Evolutionary conservation across 1,140 invertebrate genomes (phyloP).

Genomic region (Cyclina sinensis): DNA sequence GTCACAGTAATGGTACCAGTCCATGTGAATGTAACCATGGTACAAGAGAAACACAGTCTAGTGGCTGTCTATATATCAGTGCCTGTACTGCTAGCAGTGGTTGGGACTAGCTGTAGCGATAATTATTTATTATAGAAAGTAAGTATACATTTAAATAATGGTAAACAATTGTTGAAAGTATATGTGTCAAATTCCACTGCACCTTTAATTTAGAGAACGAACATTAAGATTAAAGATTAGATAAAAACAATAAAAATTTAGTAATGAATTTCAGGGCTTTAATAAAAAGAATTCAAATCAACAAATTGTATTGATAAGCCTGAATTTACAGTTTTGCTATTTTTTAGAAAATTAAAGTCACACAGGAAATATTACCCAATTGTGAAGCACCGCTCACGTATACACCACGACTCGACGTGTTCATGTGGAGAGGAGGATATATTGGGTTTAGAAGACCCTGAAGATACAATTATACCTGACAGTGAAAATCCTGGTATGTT

Average conservation of each 20-base stretch:
- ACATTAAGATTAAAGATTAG: too few relatives aligned
- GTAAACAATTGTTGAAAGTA: too few relatives aligned
- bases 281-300: too few relatives aligned
- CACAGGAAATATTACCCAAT: conserved; percentile 59
- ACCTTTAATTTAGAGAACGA: too few relatives aligned
- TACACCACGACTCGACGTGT: conserved; percentile 64
- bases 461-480: conserved; percentile 51
- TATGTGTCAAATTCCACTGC: too few relatives aligned
- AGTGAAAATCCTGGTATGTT: conserved; percentile 26
- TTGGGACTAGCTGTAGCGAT: conserved; percentile 24
- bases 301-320: too few relatives aligned
- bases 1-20: conserved; percentile 28
- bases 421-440: conserved; percentile 64
- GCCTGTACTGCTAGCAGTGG: conserved; percentile 5
- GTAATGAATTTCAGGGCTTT: too few relatives aligned
- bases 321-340: too few relatives aligned
- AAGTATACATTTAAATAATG: too few relatives aligned
- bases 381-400: conserved; percentile 41
- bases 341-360: conserved; percentile 58
- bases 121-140: conserved; percentile 65
- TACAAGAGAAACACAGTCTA: conserved; percentile 61
- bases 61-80: conserved; percentile 64
- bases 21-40: conserved; percentile 42
- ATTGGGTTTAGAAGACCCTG: conserved; percentile 49
- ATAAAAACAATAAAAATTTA: too few relatives aligned